A percentile compares a stretch with the other conserved stretches of the same genome.
Conservation (phyloP, 2,113 vertebrate genomes). For the Apodemus speciosus region DNA sequence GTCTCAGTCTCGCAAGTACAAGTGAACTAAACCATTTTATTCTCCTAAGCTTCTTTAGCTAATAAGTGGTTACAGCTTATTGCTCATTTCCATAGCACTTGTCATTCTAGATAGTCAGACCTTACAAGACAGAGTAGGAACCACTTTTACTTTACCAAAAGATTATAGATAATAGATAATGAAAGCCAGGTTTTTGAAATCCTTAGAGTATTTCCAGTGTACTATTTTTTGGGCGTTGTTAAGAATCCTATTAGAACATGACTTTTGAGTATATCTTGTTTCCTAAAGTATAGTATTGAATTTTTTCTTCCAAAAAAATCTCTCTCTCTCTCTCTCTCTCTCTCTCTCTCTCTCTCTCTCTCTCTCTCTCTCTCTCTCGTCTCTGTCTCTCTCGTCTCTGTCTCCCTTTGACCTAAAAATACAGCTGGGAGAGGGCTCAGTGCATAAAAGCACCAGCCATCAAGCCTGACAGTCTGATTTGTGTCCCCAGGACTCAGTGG, state of each 20-base stretch:
- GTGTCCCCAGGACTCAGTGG: neutral
- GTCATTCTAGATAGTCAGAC: neutral
- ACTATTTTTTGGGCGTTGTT: neutral
- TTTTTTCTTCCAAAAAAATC: constrained; percentile 36
- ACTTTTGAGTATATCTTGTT: constrained; percentile 21
- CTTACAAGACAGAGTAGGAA: neutral
- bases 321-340: no score
- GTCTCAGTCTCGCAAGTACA: neutral
- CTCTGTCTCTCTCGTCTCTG: no score
- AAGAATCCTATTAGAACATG: neutral
- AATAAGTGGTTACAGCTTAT: neutral
- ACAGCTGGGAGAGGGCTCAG: neutral
- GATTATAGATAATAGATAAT: neutral
- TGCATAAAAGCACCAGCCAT: neutral
- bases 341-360: no score
- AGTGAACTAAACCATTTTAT: neutral
- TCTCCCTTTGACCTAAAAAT: constrained; percentile 53
- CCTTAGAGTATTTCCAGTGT: neutral
- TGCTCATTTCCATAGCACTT: neutral
- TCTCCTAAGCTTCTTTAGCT: neutral
- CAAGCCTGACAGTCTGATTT: neutral
- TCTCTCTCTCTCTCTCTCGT: no score
- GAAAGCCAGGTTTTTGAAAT: neutral
- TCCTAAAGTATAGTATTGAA: neutral
- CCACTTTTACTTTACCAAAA: neutral